These are phyloP conservation scores for Sardina pilchardus DNA, from an alignment of 2,113 vertebrate genomes.

Conservation along the genomic window DNA sequence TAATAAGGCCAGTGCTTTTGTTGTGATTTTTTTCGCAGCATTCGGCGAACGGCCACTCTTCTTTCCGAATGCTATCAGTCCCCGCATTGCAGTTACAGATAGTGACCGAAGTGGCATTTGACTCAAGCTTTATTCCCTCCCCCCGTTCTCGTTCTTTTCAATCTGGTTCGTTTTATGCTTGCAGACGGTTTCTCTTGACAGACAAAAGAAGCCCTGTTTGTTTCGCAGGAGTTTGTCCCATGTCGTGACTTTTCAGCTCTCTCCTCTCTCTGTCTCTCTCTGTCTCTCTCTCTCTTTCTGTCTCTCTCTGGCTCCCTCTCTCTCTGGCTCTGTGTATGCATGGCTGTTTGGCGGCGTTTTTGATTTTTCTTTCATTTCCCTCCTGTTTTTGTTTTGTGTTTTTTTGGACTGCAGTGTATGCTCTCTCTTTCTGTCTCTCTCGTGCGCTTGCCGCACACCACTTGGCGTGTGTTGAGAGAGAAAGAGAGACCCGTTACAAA, in stretches of 20 bases:
- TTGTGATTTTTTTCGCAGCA: background rate
- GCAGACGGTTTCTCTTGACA: background rate
- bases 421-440: constrained; percentile 5
- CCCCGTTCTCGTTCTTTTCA: background rate
- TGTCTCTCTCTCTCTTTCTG: background rate
- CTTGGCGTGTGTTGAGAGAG: constrained; percentile 17
- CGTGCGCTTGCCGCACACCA: background rate
- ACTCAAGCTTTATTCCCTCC: background rate
- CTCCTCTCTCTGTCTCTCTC: background rate
- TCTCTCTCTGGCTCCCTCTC: background rate
- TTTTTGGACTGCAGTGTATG: constrained; percentile 52
- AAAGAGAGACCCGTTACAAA: background rate
- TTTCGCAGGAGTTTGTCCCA: background rate
- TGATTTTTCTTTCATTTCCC: background rate
- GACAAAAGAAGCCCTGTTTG: constrained; percentile 2
- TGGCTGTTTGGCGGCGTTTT: constrained; percentile 56
- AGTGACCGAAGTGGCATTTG: background rate
- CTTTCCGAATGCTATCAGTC: background rate
- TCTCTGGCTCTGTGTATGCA: constrained; percentile 52
- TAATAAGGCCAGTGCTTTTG: background rate
- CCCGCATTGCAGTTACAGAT: background rate
- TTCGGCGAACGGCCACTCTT: background rate
- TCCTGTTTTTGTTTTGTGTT: background rate
- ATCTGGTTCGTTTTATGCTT: background rate
- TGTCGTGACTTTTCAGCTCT: background rate